phyloP scores from a whole-genome alignment of 2,888 invertebrate species.

The Laspeyria flexula region DNA sequence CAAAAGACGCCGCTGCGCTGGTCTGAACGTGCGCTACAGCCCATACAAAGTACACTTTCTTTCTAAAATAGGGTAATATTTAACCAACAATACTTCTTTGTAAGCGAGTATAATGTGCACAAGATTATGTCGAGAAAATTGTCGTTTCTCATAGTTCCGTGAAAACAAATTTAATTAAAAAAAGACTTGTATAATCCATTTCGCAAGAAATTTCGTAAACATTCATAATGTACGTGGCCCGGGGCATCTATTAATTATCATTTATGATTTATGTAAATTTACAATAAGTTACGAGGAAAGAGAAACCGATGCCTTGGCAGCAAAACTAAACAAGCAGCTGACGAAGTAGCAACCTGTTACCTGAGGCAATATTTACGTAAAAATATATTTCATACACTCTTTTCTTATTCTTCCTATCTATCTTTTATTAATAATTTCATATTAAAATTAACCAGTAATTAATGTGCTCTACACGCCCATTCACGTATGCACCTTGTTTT shows the following conservation, averaged over 20 bases:
- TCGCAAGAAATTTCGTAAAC: constrained; percentile 50
- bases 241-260: constrained; percentile 49
- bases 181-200: constrained; percentile 46
- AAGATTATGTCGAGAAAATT: constrained; percentile 4
- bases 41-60: constrained; percentile 27
- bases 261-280: constrained; percentile 56
- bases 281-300: constrained; percentile 41
- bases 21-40: constrained; percentile 26
- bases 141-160: constrained; percentile 1
- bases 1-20: constrained; percentile 25
- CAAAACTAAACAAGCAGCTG: constrained; percentile 2
- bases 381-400: no score
- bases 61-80: constrained; percentile 28
- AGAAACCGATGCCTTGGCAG: constrained; percentile 34
- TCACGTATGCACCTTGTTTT: no score
- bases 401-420: no score
- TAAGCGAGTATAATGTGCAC: constrained; percentile 1
- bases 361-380: not conserved
- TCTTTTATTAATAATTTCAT: no score
- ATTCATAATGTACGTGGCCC: constrained; percentile 31
- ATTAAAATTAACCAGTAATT: no score
- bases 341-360: constrained; percentile 6
- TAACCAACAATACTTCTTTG: constrained; percentile 17
- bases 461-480: no score
- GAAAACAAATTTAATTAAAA: constrained; percentile 5